Evolutionary conservation across 2,113 vertebrate species (phyloP).

Genomic region (Ictalurus punctatus): DNA sequence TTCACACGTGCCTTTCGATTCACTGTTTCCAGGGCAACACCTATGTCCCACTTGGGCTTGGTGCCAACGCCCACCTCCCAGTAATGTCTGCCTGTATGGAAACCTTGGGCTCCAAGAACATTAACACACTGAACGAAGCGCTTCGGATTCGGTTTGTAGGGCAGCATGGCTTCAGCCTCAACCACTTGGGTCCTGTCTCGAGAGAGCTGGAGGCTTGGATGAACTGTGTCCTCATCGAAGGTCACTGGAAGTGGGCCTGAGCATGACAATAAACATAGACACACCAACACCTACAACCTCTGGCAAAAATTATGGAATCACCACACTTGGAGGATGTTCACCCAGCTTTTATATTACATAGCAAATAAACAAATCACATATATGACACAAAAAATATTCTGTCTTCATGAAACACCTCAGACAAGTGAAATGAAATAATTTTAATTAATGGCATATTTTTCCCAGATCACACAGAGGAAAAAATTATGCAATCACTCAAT

Average conservation of each 20-base stretch:
- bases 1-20: constrained; percentile 72
- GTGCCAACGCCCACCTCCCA: constrained; percentile 84
- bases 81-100: constrained; percentile 77
- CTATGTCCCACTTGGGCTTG: constrained; percentile 85
- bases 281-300: not conserved
- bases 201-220: constrained; percentile 79
- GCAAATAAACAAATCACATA: no score
- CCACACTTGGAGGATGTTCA: no score
- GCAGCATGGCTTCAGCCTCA: constrained; percentile 60
- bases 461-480: no score
- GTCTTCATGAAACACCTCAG: no score
- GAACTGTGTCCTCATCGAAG: constrained; percentile 79
- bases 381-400: no score
- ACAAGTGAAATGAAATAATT: no score
- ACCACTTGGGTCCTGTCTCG: constrained; percentile 74
- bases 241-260: constrained; percentile 76
- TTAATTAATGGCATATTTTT: no score
- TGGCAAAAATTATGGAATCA: no score
- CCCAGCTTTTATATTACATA: no score
- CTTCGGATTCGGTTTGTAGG: constrained; percentile 55
- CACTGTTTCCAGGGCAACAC: constrained; percentile 75
- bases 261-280: not conserved
- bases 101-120: constrained; percentile 71
- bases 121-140: constrained; percentile 84
- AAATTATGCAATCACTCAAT: no score